phyloP scores from a whole-genome alignment of 2,888 invertebrate species.

The Cetonia aurata region DNA sequence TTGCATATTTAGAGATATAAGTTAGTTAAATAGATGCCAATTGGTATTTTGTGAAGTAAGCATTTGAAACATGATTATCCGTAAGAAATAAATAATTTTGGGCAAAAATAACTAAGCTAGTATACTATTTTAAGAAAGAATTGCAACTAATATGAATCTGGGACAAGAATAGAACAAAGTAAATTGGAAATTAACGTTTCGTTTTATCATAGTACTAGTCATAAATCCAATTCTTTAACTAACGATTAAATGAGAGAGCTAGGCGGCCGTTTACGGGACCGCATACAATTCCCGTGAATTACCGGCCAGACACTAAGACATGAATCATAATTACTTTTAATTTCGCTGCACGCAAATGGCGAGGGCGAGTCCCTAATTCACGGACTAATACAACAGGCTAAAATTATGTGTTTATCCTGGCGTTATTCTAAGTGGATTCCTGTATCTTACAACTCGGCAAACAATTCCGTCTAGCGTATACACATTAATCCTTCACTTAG shows the following conservation, averaged over 20 bases:
- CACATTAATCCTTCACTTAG: constrained; percentile 45
- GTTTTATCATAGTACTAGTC: not conserved
- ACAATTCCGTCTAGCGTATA: constrained; percentile 43
- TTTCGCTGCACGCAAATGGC: constrained; percentile 37
- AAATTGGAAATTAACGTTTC: not conserved
- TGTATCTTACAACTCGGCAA: constrained; percentile 44
- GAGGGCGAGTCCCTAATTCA: constrained; percentile 36
- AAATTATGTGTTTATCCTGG: constrained; percentile 42
- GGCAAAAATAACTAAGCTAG: no score
- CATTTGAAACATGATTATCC: no score
- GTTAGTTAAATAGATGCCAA: no score
- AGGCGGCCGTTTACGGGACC: constrained; percentile 1
- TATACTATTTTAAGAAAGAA: no score
- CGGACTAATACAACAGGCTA: constrained; percentile 33
- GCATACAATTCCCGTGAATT: constrained; percentile 11
- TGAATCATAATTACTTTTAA: constrained; percentile 40
- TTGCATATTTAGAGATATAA: no score
- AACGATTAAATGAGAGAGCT: constrained; percentile 7
- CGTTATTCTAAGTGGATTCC: constrained; percentile 43
- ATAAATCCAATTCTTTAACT: not conserved
- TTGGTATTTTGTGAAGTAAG: no score
- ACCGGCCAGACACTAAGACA: constrained; percentile 3
- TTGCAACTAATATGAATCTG: no score
- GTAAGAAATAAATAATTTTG: no score
- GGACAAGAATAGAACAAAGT: not conserved